A percentile compares a stretch with the other conserved stretches of the same genome.
Conservation (phyloP, 2,113 vertebrate genomes). For the Lagenorhynchus albirostris region DNA sequence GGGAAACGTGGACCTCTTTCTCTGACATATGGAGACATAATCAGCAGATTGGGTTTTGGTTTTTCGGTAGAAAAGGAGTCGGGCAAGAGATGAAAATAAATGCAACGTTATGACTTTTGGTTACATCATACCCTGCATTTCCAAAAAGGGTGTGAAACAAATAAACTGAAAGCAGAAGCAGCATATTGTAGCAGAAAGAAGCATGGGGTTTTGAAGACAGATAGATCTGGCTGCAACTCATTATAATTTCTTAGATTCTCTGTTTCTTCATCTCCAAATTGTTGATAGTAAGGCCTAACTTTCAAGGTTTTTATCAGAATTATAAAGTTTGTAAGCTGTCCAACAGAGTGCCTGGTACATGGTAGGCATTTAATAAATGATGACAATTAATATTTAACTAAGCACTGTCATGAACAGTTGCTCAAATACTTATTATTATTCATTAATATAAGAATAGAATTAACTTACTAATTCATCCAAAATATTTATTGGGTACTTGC, state of each 20-base stretch:
- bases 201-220: background rate
- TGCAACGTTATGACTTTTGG: background rate
- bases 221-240: background rate
- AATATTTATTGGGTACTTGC: background rate
- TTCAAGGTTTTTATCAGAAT: background rate
- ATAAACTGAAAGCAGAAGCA: background rate
- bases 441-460: background rate
- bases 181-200: background rate
- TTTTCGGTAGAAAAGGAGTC: conserved; percentile 31
- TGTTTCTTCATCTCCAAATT: background rate
- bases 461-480: background rate
- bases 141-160: conserved; percentile 1
- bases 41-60: background rate
- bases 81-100: conserved; percentile 28
- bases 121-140: conserved; percentile 12
- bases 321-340: background rate
- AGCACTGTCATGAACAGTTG: background rate
- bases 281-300: background rate
- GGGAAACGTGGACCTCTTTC: background rate
- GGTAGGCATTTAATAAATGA: background rate
- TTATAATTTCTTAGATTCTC: background rate
- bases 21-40: background rate
- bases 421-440: background rate
- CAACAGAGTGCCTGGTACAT: background rate
- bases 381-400: background rate